phyloP scores from a whole-genome alignment of 23 tunicate genomes.

The Ascidia mentula region DNA sequence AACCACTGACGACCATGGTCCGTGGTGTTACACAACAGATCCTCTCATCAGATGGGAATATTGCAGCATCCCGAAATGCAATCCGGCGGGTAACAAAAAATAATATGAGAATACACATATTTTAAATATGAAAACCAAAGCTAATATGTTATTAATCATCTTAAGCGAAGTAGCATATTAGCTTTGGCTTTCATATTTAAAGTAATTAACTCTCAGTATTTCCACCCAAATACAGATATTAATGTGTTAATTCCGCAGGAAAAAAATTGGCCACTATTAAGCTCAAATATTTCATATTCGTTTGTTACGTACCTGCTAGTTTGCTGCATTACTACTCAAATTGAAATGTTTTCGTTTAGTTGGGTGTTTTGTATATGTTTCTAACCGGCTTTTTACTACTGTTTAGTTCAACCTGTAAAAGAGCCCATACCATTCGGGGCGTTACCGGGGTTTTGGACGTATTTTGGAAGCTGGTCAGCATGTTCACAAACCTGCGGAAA shows the following conservation, averaged over 20 bases:
- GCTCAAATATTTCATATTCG: too few species aligned
- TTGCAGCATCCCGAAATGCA: constrained; percentile 31
- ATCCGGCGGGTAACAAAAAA: constrained; percentile 22
- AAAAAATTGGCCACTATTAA: too few species aligned
- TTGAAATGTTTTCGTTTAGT: background rate
- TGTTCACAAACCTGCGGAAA: constrained; percentile 23
- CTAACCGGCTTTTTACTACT: background rate
- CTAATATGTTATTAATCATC: too few species aligned
- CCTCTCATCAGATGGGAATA: constrained; percentile 14
- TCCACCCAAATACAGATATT: background rate
- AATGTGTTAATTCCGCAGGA: background rate
- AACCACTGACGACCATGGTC: constrained; percentile 13
- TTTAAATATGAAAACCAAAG: too few species aligned
- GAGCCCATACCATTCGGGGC: background rate
- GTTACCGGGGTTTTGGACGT: constrained; percentile 31
- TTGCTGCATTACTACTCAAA: background rate
- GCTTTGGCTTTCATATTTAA: too few species aligned
- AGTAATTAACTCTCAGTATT: too few species aligned
- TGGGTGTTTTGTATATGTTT: background rate
- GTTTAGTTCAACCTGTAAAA: background rate
- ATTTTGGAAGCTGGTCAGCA: constrained; percentile 11
- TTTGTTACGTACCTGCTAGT: too few species aligned
- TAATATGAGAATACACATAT: too few species aligned
- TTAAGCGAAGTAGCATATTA: too few species aligned
- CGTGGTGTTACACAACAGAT: constrained; percentile 32